Evolutionary conservation across 2,888 invertebrate species (phyloP).

Genomic region (Meiosimyza platycephala): DNA sequence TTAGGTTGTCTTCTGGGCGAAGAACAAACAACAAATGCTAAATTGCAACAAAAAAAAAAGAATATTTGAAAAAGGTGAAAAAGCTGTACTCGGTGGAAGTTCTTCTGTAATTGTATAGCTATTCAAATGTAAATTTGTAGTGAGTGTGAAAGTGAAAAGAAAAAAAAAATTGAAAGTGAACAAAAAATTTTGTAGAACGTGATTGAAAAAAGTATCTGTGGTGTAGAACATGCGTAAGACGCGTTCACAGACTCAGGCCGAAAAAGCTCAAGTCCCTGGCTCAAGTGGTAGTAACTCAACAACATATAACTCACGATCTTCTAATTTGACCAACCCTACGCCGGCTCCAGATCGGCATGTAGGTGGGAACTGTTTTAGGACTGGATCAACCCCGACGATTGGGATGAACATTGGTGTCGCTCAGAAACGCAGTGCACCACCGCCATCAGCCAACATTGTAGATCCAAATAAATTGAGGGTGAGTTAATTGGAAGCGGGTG

Average conservation of each 20-base stretch:
- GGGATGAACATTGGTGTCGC: slow-evolving; percentile 32
- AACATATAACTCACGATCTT: slow-evolving; percentile 36
- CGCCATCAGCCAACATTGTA: slow-evolving; percentile 24
- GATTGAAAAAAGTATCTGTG: slow-evolving; percentile 12
- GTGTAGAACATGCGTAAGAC: slow-evolving; percentile 62
- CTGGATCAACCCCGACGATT: slow-evolving; percentile 11
- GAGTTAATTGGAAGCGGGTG: slow-evolving; percentile 9
- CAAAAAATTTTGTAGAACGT: no score
- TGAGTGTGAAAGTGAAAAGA: no score
- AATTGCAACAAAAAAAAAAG: neutral
- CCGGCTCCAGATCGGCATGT: slow-evolving; percentile 35
- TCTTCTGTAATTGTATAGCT: no score
- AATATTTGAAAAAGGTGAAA: no score
- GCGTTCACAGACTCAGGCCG: slow-evolving; percentile 66
- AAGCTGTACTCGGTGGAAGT: no score
- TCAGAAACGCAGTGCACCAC: slow-evolving; percentile 41
- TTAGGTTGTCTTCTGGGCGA: neutral
- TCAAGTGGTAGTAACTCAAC: slow-evolving; percentile 33
- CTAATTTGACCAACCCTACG: slow-evolving; percentile 31
- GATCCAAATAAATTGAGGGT: slow-evolving; percentile 48
- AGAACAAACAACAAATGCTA: slow-evolving; percentile 1
- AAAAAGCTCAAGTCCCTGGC: slow-evolving; percentile 56
- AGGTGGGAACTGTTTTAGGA: slow-evolving; percentile 11
- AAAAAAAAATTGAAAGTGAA: no score
- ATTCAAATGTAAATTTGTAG: no score